Evolutionary conservation across 2,797 vertebrate genomes (phyloP).

Genomic region (Spinibarbus caldwelli): DNA sequence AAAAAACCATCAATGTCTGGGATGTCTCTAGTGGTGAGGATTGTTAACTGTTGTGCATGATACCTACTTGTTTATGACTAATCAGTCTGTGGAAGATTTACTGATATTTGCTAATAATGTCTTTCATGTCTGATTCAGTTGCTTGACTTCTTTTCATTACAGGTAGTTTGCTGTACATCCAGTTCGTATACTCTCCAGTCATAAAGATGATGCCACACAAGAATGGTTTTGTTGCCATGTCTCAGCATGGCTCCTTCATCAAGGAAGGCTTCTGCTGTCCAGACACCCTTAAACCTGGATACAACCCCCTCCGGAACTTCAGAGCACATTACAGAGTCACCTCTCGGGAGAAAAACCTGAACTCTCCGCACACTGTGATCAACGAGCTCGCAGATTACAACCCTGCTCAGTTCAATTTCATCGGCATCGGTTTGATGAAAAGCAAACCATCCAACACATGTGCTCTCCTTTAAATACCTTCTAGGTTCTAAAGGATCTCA

Average conservation of each 20-base stretch:
- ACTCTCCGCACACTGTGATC: background rate
- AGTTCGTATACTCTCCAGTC: slow-evolving; percentile 76
- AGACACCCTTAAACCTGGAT: slow-evolving; percentile 49
- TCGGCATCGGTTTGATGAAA: slow-evolving; percentile 56
- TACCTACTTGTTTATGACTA: background rate
- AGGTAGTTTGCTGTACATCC: slow-evolving; percentile 80
- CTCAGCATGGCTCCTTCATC: slow-evolving; percentile 72
- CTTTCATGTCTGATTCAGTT: background rate
- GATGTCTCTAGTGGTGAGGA: slow-evolving; percentile 72
- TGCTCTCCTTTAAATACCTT: slow-evolving; percentile 64
- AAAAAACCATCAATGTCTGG: slow-evolving; percentile 81
- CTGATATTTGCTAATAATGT: background rate
- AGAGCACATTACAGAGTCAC: slow-evolving; percentile 75
- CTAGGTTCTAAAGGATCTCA: background rate
- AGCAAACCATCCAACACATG: slow-evolving; percentile 72
- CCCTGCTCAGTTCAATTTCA: slow-evolving; percentile 70
- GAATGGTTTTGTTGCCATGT: slow-evolving; percentile 78
- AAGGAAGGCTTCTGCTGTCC: slow-evolving; percentile 78
- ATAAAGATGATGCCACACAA: slow-evolving; percentile 72
- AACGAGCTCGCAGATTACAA: slow-evolving; percentile 64
- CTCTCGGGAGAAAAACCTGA: slow-evolving; percentile 63
- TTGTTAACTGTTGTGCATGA: background rate
- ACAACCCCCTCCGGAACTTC: slow-evolving; percentile 77
- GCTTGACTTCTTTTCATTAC: background rate
- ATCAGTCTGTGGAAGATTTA: background rate